Percentiles rank a stretch among this genome's conserved stretches.
Conservation (phyloP, 1,140 invertebrate species). For the Zaprionus davidi region DNA sequence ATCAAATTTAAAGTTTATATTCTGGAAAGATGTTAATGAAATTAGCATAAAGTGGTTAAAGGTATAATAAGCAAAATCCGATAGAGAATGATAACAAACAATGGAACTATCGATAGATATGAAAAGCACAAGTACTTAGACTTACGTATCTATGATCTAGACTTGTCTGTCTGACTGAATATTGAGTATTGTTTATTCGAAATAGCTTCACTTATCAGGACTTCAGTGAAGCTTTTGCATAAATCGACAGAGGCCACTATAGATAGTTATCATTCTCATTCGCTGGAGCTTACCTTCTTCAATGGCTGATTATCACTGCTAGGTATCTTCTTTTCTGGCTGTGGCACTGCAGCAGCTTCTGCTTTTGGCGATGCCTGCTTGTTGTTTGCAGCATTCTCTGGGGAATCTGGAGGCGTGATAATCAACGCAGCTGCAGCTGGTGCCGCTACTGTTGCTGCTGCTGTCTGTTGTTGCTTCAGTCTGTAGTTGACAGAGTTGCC, state of each 20-base stretch:
- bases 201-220: no score
- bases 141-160: no score
- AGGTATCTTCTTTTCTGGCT: not conserved
- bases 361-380: not conserved
- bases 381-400: conserved; percentile 31
- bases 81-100: no score
- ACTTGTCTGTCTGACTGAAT: no score
- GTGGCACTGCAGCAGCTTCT: not conserved
- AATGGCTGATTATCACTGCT: not conserved
- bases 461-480: conserved; percentile 50
- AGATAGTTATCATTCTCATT: no score
- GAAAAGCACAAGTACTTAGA: no score
- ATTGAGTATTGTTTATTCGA: no score
- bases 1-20: conserved; percentile 32
- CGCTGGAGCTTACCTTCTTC: conserved; percentile 3
- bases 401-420: conserved; percentile 59
- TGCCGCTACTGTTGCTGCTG: conserved; percentile 3
- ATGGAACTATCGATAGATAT: no score
- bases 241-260: no score
- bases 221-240: no score
- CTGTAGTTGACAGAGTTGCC: conserved; percentile 60
- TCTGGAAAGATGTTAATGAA: not conserved
- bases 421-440: conserved; percentile 6
- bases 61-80: no score
- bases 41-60: not conserved